Percentiles rank a stretch among this genome's conserved stretches.
Conservation (phyloP, 2,113 vertebrate species). For the Etheostoma spectabile region DNA sequence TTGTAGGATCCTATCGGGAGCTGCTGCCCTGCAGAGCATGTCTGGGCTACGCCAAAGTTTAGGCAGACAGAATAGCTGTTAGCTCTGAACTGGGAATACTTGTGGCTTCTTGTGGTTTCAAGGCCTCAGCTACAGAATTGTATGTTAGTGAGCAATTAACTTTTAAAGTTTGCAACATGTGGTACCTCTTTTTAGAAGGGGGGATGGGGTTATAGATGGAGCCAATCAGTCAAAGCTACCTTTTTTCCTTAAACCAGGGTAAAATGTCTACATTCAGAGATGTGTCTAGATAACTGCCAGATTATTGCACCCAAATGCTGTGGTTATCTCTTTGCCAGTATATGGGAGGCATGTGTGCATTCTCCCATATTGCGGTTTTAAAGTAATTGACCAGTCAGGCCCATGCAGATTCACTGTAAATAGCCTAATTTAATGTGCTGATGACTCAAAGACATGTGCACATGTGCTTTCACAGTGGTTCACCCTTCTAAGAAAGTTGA, state of each 20-base stretch:
- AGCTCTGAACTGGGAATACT: conserved; percentile 78
- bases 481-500: conserved; percentile 30
- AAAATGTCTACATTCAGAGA: conserved; percentile 38
- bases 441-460: conserved; percentile 69
- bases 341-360: conserved; percentile 35
- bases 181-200: conserved; percentile 71
- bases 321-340: conserved; percentile 30
- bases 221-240: conserved; percentile 56
- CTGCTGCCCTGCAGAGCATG: conserved; percentile 56
- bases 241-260: conserved; percentile 42
- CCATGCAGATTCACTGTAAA: conserved; percentile 64
- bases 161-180: conserved; percentile 81
- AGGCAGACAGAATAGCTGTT: conserved; percentile 72
- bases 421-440: conserved; percentile 61
- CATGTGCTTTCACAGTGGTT: conserved; percentile 48
- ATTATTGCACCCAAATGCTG: conserved; percentile 47
- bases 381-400: conserved; percentile 51
- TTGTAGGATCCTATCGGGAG: conserved; percentile 35
- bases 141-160: conserved; percentile 85
- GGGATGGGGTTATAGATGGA: conserved; percentile 48
- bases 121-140: conserved; percentile 76
- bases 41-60: conserved; percentile 67
- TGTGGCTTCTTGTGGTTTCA: conserved; percentile 82
- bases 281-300: neutral
- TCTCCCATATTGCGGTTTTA: conserved; percentile 39